Base-by-base conservation (phyloP, 1,140 invertebrate species). In the Lepidotrigona ventralis region DNA sequence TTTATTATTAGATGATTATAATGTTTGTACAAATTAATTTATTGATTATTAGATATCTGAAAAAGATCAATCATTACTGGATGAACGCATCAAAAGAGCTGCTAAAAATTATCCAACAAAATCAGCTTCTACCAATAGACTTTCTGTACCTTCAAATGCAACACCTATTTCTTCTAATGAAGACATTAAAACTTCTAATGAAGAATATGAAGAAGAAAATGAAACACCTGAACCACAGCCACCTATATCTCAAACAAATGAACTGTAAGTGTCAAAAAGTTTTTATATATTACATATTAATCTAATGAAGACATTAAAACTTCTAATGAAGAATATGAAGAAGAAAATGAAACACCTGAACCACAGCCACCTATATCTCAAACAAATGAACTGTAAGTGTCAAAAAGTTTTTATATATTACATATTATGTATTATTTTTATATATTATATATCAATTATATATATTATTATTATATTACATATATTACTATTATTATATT, bases 1-100 rank as follows among this genome's bases (percentile, higher is more conserved):
- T 17, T 3, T 74, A 26, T 51, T 58, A 51, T 9, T 70, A 75
- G 19, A 77, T 64, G 73, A 76, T 79, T 63, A 63, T 19, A 3
- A 66, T 68, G 15, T 71, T 86, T 83, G 64, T 64, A 51, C 58
- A 8, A 72, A 75, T 58, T 76, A 15, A 2, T 73, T 79, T 53
- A 71, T 51, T 66, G 60, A 33, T 29, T 90, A 92, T 51, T 91
- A 98, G 97, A 96, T 99, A 90, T 97, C 97, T 33, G 98, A 99
- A 89, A 99, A 99, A 94, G 98, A 99, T 92, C 96, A 97, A 89
- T 98, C 98, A 5, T 95, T 99, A 81, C 94, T 99, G 46, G 98
- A 99, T 91, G 99, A 99, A 93, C 95, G 99, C 68, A 99, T 99
- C 71, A 99, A 99, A 91, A 95, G 98, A 60, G 96, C 97, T 15